Percentiles rank a stretch among this genome's conserved stretches.
phyloP scores from a whole-genome alignment of 2,888 invertebrate species.

The Xanthia togata region DNA sequence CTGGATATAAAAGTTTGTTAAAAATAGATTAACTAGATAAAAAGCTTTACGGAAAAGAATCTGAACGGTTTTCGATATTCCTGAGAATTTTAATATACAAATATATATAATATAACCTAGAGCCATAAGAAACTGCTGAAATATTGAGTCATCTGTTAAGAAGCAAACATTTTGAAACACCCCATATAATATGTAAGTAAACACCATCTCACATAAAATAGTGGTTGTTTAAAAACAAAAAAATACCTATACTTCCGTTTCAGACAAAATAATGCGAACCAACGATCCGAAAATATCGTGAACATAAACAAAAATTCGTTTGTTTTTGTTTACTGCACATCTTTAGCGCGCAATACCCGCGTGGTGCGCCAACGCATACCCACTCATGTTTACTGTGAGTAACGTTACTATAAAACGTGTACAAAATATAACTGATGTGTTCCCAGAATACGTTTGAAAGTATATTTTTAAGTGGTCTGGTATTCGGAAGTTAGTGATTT shows the following conservation, averaged over 20 bases:
- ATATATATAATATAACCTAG: too few relatives aligned
- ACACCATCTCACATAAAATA: neutral
- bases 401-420: constrained; percentile 34
- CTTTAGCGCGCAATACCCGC: constrained; percentile 52
- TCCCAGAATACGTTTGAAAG: constrained; percentile 37
- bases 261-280: constrained; percentile 9
- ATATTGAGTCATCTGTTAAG: neutral
- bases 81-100: neutral
- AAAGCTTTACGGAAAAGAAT: neutral
- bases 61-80: neutral
- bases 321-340: constrained; percentile 50
- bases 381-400: constrained; percentile 45
- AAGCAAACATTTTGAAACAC: neutral
- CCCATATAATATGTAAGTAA: neutral
- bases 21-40: neutral
- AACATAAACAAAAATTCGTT: constrained; percentile 31
- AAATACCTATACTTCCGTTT: constrained; percentile 14
- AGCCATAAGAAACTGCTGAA: neutral
- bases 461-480: constrained; percentile 47
- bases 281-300: constrained; percentile 34
- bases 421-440: constrained; percentile 25
- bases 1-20: neutral
- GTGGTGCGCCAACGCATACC: constrained; percentile 27
- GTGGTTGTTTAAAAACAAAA: neutral
- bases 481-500: constrained; percentile 54